phyloP scores from a whole-genome alignment of 2,113 vertebrate genomes.

The Penelope pileata region DNA sequence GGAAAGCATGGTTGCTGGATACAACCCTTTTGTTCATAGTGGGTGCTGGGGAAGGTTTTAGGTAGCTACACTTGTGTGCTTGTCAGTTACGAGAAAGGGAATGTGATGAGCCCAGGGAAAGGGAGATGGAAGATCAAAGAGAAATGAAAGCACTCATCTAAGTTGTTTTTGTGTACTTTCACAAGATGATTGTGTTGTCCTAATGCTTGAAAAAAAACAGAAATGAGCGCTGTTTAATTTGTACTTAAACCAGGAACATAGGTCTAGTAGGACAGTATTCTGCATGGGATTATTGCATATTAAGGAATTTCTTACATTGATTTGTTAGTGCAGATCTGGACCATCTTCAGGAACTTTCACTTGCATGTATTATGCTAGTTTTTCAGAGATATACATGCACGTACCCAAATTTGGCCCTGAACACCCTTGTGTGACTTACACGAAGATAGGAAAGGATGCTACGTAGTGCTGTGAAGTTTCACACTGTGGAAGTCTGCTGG shows the following conservation, averaged over 20 bases:
- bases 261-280: not conserved
- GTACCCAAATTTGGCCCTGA: not conserved
- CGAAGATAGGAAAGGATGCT: not conserved
- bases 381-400: not conserved
- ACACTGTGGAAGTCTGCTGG: not conserved
- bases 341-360: not conserved
- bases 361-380: not conserved
- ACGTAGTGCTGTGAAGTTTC: not conserved
- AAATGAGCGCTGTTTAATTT: not conserved
- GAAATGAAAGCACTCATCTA: not conserved
- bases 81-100: not conserved
- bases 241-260: not conserved
- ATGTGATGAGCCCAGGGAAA: not conserved
- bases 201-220: not conserved
- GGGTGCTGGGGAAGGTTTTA: not conserved
- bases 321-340: not conserved
- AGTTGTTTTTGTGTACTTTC: not conserved
- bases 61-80: not conserved
- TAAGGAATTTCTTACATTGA: not conserved
- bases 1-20: not conserved
- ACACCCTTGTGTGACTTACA: accelerated
- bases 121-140: not conserved
- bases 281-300: not conserved
- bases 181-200: not conserved
- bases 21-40: not conserved